Evolutionary conservation across 2,113 vertebrate species (phyloP).

Genomic region (Phylloscopus trochilus): DNA sequence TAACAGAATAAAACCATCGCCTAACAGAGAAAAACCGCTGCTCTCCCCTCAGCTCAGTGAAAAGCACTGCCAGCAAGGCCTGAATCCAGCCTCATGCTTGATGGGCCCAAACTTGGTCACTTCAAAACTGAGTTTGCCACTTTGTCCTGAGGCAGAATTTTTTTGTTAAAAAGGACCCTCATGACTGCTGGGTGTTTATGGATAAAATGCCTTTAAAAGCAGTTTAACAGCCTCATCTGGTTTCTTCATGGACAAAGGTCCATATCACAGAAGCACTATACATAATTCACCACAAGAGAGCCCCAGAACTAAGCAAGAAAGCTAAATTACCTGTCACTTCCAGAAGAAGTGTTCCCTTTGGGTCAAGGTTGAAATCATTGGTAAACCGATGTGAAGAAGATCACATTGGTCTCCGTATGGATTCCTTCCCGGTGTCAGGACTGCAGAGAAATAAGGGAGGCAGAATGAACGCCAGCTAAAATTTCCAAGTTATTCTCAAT

Average conservation of each 20-base stretch:
- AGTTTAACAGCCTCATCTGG: conserved; percentile 60
- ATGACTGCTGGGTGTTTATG: conserved; percentile 12
- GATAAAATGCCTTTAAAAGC: conserved; percentile 59
- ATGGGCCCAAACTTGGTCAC: background rate
- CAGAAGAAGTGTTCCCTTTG: conserved; percentile 64
- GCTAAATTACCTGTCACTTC: conserved; percentile 78
- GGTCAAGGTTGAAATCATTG: conserved; percentile 76
- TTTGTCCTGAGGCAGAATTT: background rate
- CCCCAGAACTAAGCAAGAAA: conserved; percentile 74
- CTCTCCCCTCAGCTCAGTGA: background rate
- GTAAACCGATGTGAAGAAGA: conserved; percentile 46
- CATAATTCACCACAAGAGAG: conserved; percentile 81
- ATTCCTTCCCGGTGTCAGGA: conserved; percentile 7
- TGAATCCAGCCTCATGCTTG: background rate
- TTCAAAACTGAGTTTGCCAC: background rate
- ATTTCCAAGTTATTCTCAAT: background rate
- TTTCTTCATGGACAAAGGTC: conserved; percentile 67
- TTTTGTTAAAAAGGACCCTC: background rate
- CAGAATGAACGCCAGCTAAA: background rate
- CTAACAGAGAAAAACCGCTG: background rate
- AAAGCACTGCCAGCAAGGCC: background rate
- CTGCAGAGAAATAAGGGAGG: background rate
- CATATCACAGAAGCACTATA: conserved; percentile 68
- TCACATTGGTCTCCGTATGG: background rate
- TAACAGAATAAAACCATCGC: background rate